phyloP scores from a whole-genome alignment of 92 coral and sea anemone species.

The Nematostella vectensis region DNA sequence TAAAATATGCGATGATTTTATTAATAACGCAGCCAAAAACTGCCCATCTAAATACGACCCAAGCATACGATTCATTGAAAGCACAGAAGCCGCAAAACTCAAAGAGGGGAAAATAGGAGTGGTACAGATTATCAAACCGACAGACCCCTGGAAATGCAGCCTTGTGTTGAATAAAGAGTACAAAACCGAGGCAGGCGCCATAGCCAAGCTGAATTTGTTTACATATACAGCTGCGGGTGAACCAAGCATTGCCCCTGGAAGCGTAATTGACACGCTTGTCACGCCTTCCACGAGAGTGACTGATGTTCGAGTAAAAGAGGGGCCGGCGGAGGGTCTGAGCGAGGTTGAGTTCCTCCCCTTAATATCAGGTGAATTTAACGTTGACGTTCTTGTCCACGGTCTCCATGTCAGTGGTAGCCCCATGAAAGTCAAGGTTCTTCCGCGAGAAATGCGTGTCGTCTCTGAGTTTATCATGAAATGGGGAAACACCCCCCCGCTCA shows the following conservation, averaged over 20 bases:
- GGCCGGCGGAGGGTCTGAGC: background rate
- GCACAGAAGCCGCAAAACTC: background rate
- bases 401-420: background rate
- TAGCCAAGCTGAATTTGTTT: background rate
- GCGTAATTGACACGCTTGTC: background rate
- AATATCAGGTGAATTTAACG: background rate
- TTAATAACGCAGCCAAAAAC: background rate
- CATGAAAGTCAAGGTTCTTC: background rate
- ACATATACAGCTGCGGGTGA: background rate
- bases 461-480: background rate
- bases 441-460: background rate
- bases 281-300: background rate
- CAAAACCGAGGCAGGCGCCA: background rate
- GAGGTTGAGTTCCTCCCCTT: background rate
- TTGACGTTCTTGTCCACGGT: background rate
- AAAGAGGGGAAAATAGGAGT: background rate
- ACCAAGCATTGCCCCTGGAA: background rate
- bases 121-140: background rate
- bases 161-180: background rate
- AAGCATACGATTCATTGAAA: background rate
- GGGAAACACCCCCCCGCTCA: background rate
- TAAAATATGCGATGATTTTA: background rate
- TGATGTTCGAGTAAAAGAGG: background rate
- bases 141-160: background rate
- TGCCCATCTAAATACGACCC: background rate